phyloP scores from a whole-genome alignment of 2,888 invertebrate species.

The Oasisia sp. region DNA sequence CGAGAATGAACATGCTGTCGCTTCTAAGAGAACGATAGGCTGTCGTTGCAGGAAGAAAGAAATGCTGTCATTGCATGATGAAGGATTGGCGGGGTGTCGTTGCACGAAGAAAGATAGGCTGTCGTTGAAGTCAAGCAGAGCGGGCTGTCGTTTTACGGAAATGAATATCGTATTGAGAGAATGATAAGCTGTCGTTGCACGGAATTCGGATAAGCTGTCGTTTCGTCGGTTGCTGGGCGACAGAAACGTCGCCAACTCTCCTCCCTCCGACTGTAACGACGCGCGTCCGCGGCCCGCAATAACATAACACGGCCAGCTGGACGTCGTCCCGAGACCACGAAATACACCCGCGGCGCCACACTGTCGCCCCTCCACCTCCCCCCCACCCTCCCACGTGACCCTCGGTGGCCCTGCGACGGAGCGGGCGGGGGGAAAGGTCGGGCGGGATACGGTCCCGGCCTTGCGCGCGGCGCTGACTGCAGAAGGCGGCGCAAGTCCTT shows the following conservation, averaged over 20 bases:
- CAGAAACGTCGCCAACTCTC: neutral
- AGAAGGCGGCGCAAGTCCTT: neutral
- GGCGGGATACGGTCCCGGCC: neutral
- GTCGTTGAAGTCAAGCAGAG: no score
- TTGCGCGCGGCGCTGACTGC: neutral
- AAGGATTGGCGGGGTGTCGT: no score
- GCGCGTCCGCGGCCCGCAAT: neutral
- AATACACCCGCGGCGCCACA: neutral
- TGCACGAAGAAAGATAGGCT: no score
- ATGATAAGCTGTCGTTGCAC: no score
- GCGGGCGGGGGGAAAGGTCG: neutral
- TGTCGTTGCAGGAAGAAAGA: no score
- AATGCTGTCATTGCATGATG: no score
- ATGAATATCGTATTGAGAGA: no score
- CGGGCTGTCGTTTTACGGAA: no score
- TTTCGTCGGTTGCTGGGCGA: neutral
- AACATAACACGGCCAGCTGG: constrained; percentile 1
- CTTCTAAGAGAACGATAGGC: no score
- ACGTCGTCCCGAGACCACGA: neutral
- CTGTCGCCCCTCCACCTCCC: constrained; percentile 12
- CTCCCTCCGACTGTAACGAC: neutral
- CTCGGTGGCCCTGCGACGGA: neutral
- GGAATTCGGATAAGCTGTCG: no score
- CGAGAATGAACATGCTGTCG: no score
- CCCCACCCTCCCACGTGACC: constrained; percentile 9